These are phyloP conservation scores for Ips typographus DNA, from an alignment of 1,140 invertebrate genomes.

Conservation along the genomic window DNA sequence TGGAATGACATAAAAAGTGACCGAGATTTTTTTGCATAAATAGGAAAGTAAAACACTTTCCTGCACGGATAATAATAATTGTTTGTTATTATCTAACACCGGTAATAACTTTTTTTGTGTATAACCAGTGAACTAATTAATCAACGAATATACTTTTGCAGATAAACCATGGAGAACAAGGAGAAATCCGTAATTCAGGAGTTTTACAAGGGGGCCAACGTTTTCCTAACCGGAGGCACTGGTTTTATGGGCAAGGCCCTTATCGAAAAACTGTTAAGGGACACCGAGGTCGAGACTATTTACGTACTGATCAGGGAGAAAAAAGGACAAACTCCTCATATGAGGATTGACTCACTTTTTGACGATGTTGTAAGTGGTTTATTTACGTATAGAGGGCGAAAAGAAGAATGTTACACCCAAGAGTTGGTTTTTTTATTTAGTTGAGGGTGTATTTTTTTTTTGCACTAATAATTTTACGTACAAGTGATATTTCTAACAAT, in stretches of 20 bases:
- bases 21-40: background rate
- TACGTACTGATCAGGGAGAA: constrained; percentile 79
- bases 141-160: background rate
- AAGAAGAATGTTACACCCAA: background rate
- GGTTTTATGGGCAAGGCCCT: constrained; percentile 79
- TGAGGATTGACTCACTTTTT: constrained; percentile 63
- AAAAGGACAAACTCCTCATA: constrained; percentile 65
- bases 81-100: background rate
- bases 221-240: constrained; percentile 72
- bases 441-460: background rate
- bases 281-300: constrained; percentile 66
- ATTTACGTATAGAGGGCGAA: background rate
- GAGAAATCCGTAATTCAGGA: constrained; percentile 55
- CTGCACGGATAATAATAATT: background rate
- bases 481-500: constrained; percentile 2
- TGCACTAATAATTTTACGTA: background rate
- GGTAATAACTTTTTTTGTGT: background rate
- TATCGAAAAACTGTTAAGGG: constrained; percentile 55
- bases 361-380: constrained; percentile 62
- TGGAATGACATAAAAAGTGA: background rate
- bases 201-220: constrained; percentile 63
- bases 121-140: background rate
- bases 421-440: background rate
- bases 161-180: constrained; percentile 18
- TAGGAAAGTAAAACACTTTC: constrained; percentile 3